phyloP scores from a whole-genome alignment of 1,140 invertebrate genomes.

The Diachasmimorpha longicaudata region DNA sequence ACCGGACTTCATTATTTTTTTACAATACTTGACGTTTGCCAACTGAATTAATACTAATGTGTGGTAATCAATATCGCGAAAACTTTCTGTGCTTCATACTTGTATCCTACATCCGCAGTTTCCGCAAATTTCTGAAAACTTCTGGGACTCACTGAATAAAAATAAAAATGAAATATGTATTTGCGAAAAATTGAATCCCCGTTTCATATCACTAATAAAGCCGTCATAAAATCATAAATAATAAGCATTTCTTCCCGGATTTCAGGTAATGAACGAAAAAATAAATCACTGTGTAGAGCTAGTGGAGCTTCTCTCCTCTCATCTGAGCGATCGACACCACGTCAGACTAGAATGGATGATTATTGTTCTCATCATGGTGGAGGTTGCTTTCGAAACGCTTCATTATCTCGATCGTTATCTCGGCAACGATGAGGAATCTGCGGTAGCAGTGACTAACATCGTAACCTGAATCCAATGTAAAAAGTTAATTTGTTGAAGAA shows the following conservation, averaged over 20 bases:
- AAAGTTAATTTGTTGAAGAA: neutral
- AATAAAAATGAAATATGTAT: too few relatives aligned
- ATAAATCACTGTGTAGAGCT: slow-evolving; percentile 91
- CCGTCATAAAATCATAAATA: neutral
- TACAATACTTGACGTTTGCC: too few relatives aligned
- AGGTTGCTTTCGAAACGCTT: slow-evolving; percentile 87
- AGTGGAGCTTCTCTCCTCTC: slow-evolving; percentile 83
- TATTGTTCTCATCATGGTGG: slow-evolving; percentile 92
- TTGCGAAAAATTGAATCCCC: neutral
- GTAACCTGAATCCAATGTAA: neutral
- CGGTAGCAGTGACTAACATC: neutral
- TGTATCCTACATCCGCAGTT: too few relatives aligned
- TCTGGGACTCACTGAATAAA: too few relatives aligned
- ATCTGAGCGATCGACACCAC: slow-evolving; percentile 91
- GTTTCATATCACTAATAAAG: too few relatives aligned
- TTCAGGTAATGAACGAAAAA: slow-evolving; percentile 92
- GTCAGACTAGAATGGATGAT: slow-evolving; percentile 95
- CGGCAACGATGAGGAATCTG: slow-evolving; percentile 29
- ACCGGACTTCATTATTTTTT: too few relatives aligned
- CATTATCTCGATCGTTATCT: slow-evolving; percentile 73
- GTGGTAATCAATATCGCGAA: too few relatives aligned
- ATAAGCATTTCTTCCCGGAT: slow-evolving; percentile 28
- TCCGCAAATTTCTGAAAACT: too few relatives aligned
- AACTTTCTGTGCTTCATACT: too few relatives aligned
- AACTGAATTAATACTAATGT: too few relatives aligned